A percentile compares a stretch with the other conserved stretches of the same genome.
Evolutionary conservation across 2,888 invertebrate species (phyloP).

Genomic region (Lingula anatina): DNA sequence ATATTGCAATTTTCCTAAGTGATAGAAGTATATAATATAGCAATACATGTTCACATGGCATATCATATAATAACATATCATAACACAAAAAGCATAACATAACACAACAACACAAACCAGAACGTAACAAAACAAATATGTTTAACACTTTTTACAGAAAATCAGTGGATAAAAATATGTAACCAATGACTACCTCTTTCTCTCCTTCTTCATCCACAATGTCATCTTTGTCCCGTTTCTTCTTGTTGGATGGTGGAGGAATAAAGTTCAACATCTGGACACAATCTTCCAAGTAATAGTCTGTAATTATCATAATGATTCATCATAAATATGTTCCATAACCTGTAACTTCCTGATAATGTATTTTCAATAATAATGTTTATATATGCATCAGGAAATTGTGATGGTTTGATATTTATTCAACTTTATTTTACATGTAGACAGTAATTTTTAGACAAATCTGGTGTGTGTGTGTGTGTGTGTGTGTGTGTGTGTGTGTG

Average conservation of each 20-base stretch:
- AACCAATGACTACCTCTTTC: constrained; percentile 22
- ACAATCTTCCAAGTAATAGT: constrained; percentile 90
- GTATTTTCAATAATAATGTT: too few species aligned
- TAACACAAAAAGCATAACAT: neutral
- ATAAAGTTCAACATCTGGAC: constrained; percentile 80
- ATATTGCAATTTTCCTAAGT: constrained; percentile 61
- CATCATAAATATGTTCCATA: too few species aligned
- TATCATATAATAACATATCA: neutral
- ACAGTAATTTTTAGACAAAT: too few species aligned
- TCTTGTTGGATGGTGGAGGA: constrained; percentile 69
- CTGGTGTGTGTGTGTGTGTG: too few species aligned
- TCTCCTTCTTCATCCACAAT: constrained; percentile 57
- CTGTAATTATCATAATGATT: constrained; percentile 48
- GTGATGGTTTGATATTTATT: too few species aligned
- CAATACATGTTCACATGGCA: neutral
- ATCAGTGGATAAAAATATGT: neutral
- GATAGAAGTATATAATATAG: neutral
- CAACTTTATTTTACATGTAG: constrained; percentile 1
- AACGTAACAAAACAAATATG: too few species aligned
- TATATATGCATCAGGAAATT: too few species aligned
- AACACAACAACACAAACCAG: neutral
- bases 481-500: too few species aligned
- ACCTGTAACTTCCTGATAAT: too few species aligned
- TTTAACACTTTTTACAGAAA: too few species aligned
- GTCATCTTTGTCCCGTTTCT: constrained; percentile 58